Conservation (phyloP, 2,797 vertebrate species). For the Onychomys leucogaster region DNA sequence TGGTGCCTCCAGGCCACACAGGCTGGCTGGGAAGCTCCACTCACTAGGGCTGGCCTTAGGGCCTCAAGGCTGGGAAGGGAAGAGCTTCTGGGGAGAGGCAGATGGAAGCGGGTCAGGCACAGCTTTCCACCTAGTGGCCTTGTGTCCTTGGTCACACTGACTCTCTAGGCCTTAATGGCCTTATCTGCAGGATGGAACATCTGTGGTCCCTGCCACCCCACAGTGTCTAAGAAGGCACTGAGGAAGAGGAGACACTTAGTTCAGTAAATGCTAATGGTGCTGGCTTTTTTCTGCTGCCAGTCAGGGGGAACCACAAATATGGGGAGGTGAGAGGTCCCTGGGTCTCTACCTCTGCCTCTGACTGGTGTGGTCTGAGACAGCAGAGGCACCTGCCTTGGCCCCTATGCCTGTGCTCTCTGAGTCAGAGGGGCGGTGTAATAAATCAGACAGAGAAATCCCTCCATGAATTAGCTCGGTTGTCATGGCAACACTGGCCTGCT, state of each 20-base stretch:
- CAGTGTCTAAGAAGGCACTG: neutral
- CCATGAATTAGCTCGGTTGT: slow-evolving; percentile 86
- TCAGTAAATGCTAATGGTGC: neutral
- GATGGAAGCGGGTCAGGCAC: neutral
- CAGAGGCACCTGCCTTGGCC: slow-evolving; percentile 57
- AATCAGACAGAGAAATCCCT: slow-evolving; percentile 87
- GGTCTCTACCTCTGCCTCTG: neutral
- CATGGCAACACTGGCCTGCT: slow-evolving; percentile 86
- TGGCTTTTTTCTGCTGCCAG: neutral
- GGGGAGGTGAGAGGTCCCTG: neutral
- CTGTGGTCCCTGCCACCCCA: neutral
- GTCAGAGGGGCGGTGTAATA: slow-evolving; percentile 83
- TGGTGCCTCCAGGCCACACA: neutral
- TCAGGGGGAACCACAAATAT: neutral
- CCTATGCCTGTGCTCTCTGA: slow-evolving; percentile 61
- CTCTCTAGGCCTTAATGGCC: neutral
- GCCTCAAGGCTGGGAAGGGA: neutral
- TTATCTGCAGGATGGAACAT: slow-evolving; percentile 13
- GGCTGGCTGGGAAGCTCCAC: neutral
- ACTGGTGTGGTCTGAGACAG: neutral
- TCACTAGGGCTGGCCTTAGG: neutral
- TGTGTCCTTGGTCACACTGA: neutral
- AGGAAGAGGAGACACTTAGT: neutral
- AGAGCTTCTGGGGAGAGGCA: slow-evolving; percentile 4
- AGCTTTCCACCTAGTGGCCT: slow-evolving; percentile 68